Evolutionary conservation across 2,888 invertebrate species (phyloP).

Genomic region (Enoplolaimus lenunculus): DNA sequence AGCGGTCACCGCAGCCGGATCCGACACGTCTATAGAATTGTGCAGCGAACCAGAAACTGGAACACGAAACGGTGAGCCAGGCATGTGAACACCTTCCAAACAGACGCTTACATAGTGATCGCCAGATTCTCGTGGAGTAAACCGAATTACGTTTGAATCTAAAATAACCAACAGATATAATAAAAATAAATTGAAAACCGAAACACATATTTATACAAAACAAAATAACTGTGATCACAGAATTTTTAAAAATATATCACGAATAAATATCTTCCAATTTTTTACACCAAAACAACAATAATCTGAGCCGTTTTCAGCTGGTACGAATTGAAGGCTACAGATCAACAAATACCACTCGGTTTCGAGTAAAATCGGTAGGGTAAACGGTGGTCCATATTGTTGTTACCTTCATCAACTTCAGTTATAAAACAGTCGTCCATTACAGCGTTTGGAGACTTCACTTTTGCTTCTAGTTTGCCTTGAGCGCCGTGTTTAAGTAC

Average conservation of each 20-base stretch:
- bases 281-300: too few relatives aligned
- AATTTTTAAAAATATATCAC: too few relatives aligned
- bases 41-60: conserved; percentile 63
- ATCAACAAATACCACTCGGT: too few relatives aligned
- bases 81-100: conserved; percentile 90
- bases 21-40: conserved; percentile 89
- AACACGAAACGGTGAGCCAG: conserved; percentile 80
- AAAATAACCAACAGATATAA: conserved; percentile 4
- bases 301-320: too few relatives aligned
- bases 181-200: conserved; percentile 5
- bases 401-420: conserved; percentile 77
- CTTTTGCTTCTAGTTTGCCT: conserved; percentile 44
- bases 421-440: conserved; percentile 94
- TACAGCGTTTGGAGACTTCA: conserved; percentile 71
- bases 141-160: conserved; percentile 58
- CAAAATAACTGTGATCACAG: neutral
- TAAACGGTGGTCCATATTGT: too few relatives aligned
- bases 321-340: too few relatives aligned
- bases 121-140: conserved; percentile 85
- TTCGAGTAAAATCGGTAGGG: too few relatives aligned
- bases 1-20: conserved; percentile 79
- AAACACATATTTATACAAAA: neutral
- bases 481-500: conserved; percentile 80
- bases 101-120: conserved; percentile 89
- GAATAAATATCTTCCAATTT: too few relatives aligned